Conservation (phyloP, 2,797 vertebrate genomes). For the Trachurus trachurus region DNA sequence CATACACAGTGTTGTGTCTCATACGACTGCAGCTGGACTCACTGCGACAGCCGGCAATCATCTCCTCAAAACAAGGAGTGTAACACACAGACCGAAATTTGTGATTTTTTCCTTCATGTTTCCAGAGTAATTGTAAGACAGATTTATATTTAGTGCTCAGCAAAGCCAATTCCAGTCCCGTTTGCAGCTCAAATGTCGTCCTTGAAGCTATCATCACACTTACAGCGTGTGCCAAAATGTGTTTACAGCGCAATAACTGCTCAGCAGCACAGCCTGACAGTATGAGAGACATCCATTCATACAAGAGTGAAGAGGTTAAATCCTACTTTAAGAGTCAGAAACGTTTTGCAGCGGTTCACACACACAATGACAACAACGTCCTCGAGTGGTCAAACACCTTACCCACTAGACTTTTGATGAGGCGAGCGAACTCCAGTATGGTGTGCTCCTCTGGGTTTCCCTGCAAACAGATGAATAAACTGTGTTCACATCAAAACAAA, state of each 20-base stretch:
- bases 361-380: neutral
- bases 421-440: conserved; percentile 96
- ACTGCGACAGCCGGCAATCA: neutral
- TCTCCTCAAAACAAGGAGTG: neutral
- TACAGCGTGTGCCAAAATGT: neutral
- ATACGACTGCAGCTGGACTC: neutral
- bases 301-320: neutral
- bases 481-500: conserved; percentile 17
- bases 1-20: neutral
- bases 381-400: conserved; percentile 65
- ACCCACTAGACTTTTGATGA: conserved; percentile 99
- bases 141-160: neutral
- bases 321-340: neutral
- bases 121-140: too few relatives aligned
- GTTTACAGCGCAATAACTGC: neutral
- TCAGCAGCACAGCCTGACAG: neutral
- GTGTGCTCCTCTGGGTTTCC: conserved; percentile 99
- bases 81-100: too few relatives aligned
- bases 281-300: neutral
- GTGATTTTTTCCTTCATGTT: neutral
- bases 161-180: neutral
- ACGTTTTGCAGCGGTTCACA: neutral
- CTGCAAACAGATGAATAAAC: conserved; percentile 79
- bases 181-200: neutral
- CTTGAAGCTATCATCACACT: neutral